A percentile compares a stretch with the other conserved stretches of the same genome.
These are phyloP conservation scores for Tichodroma muraria DNA, from an alignment of 2,113 vertebrate genomes.

Conservation along the genomic window DNA sequence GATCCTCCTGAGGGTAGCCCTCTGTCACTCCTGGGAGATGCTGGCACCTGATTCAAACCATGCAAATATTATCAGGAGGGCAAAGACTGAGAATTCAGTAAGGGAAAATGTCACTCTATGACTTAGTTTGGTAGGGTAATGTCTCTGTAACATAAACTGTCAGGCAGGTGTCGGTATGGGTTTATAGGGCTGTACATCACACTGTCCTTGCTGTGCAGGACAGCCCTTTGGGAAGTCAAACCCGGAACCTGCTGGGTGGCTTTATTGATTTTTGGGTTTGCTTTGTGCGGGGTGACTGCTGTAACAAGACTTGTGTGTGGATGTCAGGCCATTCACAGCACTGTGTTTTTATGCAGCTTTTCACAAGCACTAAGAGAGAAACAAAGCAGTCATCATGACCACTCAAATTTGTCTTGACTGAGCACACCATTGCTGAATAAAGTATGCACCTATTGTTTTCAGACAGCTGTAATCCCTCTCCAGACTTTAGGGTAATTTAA, in stretches of 20 bases:
- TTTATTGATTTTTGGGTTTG: not conserved
- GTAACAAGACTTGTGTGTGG: not conserved
- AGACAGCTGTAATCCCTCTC: constrained; percentile 4
- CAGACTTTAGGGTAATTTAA: not conserved
- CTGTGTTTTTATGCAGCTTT: not conserved
- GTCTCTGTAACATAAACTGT: not conserved
- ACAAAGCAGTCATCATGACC: not conserved
- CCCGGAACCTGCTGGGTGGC: not conserved
- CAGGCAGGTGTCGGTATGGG: not conserved
- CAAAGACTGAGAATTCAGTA: not conserved
- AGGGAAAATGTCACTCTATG: not conserved
- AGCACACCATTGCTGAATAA: not conserved
- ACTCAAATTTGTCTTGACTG: not conserved
- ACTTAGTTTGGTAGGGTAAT: not conserved
- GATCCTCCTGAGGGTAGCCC: not conserved
- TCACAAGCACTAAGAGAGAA: not conserved
- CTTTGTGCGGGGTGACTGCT: not conserved
- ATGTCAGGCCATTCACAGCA: not conserved
- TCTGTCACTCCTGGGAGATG: not conserved
- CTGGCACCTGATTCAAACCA: not conserved
- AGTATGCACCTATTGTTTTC: not conserved
- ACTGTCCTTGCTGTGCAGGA: not conserved
- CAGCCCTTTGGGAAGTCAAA: not conserved
- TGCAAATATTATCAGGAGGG: not conserved
- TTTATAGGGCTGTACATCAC: not conserved